A percentile compares a stretch with the other conserved stretches of the same genome.
phyloP scores from a whole-genome alignment of 2,888 invertebrate species.

The Formica aserva region DNA sequence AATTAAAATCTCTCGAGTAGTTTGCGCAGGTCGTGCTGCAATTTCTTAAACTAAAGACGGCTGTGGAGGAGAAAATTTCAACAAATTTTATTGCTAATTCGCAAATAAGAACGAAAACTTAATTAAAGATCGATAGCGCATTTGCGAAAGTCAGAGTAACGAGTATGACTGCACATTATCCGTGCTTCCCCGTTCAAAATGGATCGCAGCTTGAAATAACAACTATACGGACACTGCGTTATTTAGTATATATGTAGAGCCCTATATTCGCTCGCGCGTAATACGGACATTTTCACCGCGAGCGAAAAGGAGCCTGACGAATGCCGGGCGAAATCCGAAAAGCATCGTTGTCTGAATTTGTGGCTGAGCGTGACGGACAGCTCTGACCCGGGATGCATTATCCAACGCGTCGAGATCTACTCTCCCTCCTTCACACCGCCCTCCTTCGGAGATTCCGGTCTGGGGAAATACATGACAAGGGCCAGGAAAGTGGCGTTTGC shows the following conservation, averaged over 20 bases:
- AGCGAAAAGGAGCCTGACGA: conserved; percentile 54
- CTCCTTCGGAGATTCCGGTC: conserved; percentile 55
- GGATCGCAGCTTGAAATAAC: conserved; percentile 22
- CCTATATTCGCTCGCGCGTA: conserved; percentile 12
- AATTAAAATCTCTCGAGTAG: conserved; percentile 52
- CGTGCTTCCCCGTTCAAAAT: conserved; percentile 1
- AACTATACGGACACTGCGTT: neutral
- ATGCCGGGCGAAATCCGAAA: conserved; percentile 61
- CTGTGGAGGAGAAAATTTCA: conserved; percentile 28
- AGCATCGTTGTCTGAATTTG: conserved; percentile 62
- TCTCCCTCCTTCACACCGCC: conserved; percentile 7
- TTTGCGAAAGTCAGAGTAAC: neutral
- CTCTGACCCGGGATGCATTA: conserved; percentile 66
- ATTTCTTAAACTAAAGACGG: conserved; percentile 48
- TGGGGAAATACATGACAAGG: conserved; percentile 49
- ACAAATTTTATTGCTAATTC: conserved; percentile 48
- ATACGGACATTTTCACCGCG: conserved; percentile 38
- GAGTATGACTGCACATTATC: neutral
- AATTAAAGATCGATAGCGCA: neutral
- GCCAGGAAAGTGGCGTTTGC: conserved; percentile 43
- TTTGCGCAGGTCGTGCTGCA: conserved; percentile 48
- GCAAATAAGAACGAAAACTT: conserved; percentile 38
- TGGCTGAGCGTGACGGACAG: conserved; percentile 66
- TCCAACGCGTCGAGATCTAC: conserved; percentile 59
- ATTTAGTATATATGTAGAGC: neutral